phyloP scores from a whole-genome alignment of 92 coral and sea anemone genomes.

The Epizoanthus stellaris region DNA sequence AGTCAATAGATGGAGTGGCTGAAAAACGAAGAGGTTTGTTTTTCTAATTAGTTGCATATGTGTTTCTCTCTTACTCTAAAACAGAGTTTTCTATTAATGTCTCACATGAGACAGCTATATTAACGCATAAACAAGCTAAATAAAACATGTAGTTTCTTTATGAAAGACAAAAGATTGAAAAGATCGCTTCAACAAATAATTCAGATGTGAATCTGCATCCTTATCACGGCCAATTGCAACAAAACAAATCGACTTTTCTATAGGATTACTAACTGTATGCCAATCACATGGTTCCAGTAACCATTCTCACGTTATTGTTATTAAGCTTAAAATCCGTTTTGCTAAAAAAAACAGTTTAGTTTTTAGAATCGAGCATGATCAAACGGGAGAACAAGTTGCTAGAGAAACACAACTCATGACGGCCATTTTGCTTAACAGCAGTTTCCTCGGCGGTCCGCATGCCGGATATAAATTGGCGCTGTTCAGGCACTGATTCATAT shows the following conservation, averaged over 20 bases:
- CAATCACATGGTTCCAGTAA: conserved; percentile 4
- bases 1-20: conserved; percentile 11
- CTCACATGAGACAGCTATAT: too few relatives aligned
- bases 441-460: conserved; percentile 51
- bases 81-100: conserved; percentile 21
- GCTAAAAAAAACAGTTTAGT: too few relatives aligned
- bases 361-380: conserved; percentile 11
- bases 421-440: conserved; percentile 32
- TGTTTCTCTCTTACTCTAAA: conserved; percentile 43
- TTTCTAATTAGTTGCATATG: conserved; percentile 38
- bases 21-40: conserved; percentile 15
- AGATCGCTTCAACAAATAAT: too few relatives aligned
- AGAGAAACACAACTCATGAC: conserved; percentile 12
- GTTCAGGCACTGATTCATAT: neutral
- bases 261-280: conserved; percentile 9
- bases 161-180: too few relatives aligned
- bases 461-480: conserved; percentile 18
- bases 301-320: conserved; percentile 4
- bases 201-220: too few relatives aligned
- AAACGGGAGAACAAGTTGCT: conserved; percentile 1
- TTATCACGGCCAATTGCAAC: too few relatives aligned
- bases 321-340: too few relatives aligned
- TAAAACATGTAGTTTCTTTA: too few relatives aligned
- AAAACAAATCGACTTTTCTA: too few relatives aligned
- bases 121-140: neutral